Evolutionary conservation across 2,113 vertebrate species (phyloP).

Genomic region (Carlito syrichta): DNA sequence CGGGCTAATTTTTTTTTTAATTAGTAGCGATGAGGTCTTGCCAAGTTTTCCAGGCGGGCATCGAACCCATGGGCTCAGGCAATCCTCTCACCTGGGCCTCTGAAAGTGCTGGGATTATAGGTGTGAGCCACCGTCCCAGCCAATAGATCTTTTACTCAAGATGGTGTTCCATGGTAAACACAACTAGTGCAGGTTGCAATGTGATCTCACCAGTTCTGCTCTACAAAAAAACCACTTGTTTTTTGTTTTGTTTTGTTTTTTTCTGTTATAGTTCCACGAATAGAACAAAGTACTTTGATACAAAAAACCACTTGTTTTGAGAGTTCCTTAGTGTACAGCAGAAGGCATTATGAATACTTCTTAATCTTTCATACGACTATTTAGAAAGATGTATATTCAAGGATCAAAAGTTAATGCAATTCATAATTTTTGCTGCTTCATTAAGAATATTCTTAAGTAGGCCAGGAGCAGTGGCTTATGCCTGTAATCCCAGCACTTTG

Average conservation of each 20-base stretch:
- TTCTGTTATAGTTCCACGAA: too few species aligned
- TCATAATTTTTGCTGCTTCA: background rate
- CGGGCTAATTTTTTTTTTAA: too few species aligned
- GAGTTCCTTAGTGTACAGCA: background rate
- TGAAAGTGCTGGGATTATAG: too few species aligned
- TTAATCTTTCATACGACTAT: background rate
- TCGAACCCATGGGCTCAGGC: too few species aligned
- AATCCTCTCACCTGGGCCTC: too few species aligned
- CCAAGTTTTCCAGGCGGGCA: too few species aligned
- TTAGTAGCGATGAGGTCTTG: too few species aligned
- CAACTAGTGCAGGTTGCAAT: background rate
- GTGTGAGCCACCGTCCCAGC: too few species aligned
- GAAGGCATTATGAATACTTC: background rate
- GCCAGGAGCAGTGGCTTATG: background rate
- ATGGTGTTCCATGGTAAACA: background rate
- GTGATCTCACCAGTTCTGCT: background rate
- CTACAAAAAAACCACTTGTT: background rate
- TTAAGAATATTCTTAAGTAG: background rate
- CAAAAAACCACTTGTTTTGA: background rate
- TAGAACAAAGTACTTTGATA: too few species aligned
- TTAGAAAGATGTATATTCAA: background rate
- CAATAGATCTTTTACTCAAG: conserved; percentile 1
- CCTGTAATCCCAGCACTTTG: too few species aligned
- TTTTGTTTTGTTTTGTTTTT: too few species aligned
- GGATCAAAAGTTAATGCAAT: background rate